phyloP scores from a whole-genome alignment of 1,140 invertebrate species.

The Ostrea denselamellosa region DNA sequence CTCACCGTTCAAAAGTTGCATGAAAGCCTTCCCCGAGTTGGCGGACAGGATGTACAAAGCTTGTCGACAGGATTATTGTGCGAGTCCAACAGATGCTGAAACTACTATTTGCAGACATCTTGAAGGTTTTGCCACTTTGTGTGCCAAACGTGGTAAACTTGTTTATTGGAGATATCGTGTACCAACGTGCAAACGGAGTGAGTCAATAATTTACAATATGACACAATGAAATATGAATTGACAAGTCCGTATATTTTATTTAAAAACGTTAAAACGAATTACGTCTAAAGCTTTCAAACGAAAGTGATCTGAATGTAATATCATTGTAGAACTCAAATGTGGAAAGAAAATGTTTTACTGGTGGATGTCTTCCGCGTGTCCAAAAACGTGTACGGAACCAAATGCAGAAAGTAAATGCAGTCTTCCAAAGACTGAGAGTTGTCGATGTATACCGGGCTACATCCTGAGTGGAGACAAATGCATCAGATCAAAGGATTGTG shows the following conservation, averaged over 20 bases:
- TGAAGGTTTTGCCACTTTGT: constrained; percentile 32
- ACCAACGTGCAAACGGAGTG: constrained; percentile 35
- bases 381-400: constrained; percentile 42
- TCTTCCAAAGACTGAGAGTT: constrained; percentile 43
- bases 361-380: neutral
- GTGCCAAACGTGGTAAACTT: constrained; percentile 28
- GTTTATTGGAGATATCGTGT: constrained; percentile 39
- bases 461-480: constrained; percentile 54
- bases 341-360: constrained; percentile 41
- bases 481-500: constrained; percentile 46
- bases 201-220: constrained; percentile 8
- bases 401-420: constrained; percentile 30
- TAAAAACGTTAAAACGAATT: neutral
- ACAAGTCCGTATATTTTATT: neutral
- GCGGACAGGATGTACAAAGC: neutral
- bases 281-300: neutral
- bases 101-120: constrained; percentile 18
- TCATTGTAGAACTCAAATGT: constrained; percentile 16
- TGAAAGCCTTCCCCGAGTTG: constrained; percentile 18
- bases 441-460: constrained; percentile 51
- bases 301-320: neutral
- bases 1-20: constrained; percentile 35
- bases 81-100: neutral
- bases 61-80: constrained; percentile 46
- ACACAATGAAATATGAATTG: neutral